Evolutionary conservation across 2,888 invertebrate genomes (phyloP).

Genomic region (Lasioglossum morio): DNA sequence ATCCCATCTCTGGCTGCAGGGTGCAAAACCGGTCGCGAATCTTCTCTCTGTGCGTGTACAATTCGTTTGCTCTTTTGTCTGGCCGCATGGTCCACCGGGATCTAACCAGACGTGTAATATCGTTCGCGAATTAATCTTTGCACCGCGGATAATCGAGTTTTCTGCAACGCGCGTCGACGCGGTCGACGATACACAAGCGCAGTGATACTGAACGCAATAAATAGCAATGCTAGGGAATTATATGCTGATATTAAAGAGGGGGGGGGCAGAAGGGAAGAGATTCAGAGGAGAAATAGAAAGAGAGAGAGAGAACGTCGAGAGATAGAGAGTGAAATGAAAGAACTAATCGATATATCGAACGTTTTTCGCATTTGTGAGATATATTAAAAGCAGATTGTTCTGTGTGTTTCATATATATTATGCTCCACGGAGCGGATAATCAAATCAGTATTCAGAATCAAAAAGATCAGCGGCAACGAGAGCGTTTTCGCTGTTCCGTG

Average conservation of each 20-base stretch:
- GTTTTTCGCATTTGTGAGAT: conserved; percentile 64
- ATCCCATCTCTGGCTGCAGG: not conserved
- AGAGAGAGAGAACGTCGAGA: not conserved
- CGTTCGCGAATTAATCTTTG: conserved; percentile 42
- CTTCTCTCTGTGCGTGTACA: conserved; percentile 5
- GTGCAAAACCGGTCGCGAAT: conserved; percentile 3
- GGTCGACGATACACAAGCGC: conserved; percentile 48
- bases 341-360: conserved; percentile 55
- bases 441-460: conserved; percentile 73
- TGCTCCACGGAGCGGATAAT: conserved; percentile 65
- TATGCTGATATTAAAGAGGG: conserved; percentile 43
- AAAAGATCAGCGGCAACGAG: conserved; percentile 56
- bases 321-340: conserved; percentile 1
- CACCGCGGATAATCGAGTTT: conserved; percentile 48
- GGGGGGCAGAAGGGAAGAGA: not conserved
- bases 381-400: conserved; percentile 66
- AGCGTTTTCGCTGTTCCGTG: conserved; percentile 31
- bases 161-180: conserved; percentile 23
- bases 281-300: conserved; percentile 6
- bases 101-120: conserved; percentile 14
- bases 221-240: conserved; percentile 66
- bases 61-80: conserved; percentile 31
- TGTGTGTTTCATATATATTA: conserved; percentile 59
- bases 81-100: conserved; percentile 10
- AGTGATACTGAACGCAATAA: conserved; percentile 76